Conservation (phyloP, 1,140 invertebrate species). For the Choristoneura fumiferana region DNA sequence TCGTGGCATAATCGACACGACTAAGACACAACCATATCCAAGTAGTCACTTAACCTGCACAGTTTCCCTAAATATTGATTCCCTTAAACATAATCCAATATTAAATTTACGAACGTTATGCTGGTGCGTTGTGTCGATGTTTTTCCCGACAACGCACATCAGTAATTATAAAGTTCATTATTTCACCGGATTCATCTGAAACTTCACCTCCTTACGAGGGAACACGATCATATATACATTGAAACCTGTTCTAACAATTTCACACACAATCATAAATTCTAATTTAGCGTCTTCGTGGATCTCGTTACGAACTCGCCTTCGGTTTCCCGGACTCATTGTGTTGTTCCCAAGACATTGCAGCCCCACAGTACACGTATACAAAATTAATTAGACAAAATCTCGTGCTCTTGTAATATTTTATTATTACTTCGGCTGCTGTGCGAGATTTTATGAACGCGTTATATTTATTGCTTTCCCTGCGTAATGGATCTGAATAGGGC, state of each 20-base stretch:
- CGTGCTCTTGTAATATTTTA: conserved; percentile 74
- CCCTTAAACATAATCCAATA: not conserved
- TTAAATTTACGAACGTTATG: not conserved
- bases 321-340: conserved; percentile 65
- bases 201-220: conserved; percentile 35
- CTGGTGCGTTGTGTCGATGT: not conserved
- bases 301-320: conserved; percentile 62
- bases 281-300: conserved; percentile 70
- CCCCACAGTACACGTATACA: conserved; percentile 67
- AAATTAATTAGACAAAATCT: conserved; percentile 78
- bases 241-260: conserved; percentile 71
- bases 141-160: conserved; percentile 16
- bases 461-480: conserved; percentile 73
- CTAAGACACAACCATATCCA: conserved; percentile 25
- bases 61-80: conserved; percentile 6
- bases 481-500: conserved; percentile 66
- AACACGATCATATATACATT: conserved; percentile 50
- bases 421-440: conserved; percentile 71
- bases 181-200: conserved; percentile 34
- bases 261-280: conserved; percentile 77
- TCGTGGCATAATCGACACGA: conserved; percentile 53
- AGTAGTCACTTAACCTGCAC: not conserved
- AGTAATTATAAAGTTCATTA: conserved; percentile 42
- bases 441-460: conserved; percentile 70
- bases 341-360: conserved; percentile 70